Evolutionary conservation across 2,888 invertebrate genomes (phyloP), one percentile per base, ranked within the genome.

Genomic region (Philaethria dido): DNA sequence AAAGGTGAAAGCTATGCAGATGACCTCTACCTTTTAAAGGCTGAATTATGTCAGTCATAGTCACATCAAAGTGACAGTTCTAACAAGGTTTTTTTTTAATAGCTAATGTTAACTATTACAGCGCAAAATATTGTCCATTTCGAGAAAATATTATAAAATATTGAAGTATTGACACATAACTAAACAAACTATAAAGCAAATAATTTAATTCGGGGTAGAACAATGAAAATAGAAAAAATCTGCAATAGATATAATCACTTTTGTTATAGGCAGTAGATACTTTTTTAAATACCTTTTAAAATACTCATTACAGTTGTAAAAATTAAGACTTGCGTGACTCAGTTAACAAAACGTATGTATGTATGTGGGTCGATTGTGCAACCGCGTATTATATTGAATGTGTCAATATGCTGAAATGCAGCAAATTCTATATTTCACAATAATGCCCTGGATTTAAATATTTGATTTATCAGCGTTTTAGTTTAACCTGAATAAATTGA

Each of bases 331-430:
- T 36, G 63, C 66, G 64, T 69, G 71, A 69, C 62, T 69, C 63
- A 64, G 47, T 36, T 62, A 48, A 66, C 70, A 61, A 70, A 66
- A 65, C 9, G 11, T 22, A 57, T 42, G 22, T 42, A 11, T n/a
- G 5, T 63, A 75, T 73, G 69, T 76, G 71, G 77, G 74, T 66
- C 75, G 72, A 60, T 60, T 60, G 60, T 47, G 60, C 60, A 60
- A 60, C 9, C 18, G 45, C 3, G 70, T 70, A 75, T 76, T 77
- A 75, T 77, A 73, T 44, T 65, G 57, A 67, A 74, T 73, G 64
- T 73, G 74, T 68, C 68, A 59, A 69, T 74, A 68, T 72, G 77
- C 75, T 73, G 63, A 72, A 71, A 71, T 72, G 70, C 72, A 74
- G 68, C 69, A 50, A 68, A 71, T 68, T 63, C 62, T 52, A 61